phyloP scores from a whole-genome alignment of 1,140 invertebrate species.

The Ctenoplectra terminalis region DNA sequence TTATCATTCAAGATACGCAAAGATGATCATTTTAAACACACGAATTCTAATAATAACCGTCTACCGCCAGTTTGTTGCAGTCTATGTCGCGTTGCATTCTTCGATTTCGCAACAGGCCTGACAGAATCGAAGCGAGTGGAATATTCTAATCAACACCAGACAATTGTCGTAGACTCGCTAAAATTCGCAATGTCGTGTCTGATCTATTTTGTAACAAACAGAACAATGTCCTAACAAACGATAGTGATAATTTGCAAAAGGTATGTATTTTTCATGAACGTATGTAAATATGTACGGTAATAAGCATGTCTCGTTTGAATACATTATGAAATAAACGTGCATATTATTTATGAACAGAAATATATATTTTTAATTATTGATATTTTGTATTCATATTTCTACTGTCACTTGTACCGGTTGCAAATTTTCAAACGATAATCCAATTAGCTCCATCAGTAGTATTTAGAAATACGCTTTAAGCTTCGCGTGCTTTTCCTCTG shows the following conservation, averaged over 20 bases:
- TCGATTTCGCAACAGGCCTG: conserved; percentile 23
- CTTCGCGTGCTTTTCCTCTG: conserved; percentile 12
- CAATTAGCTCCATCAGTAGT: neutral
- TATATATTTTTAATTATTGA: neutral
- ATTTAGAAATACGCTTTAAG: neutral
- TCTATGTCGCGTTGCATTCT: conserved; percentile 13
- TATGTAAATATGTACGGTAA: fast-evolving
- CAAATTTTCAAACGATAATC: conserved; percentile 22
- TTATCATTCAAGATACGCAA: conserved; percentile 36
- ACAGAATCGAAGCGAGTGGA: neutral
- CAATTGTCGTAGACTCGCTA: conserved; percentile 54
- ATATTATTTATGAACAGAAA: neutral
- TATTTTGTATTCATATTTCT: neutral
- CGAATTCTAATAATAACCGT: conserved; percentile 55
- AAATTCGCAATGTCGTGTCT: conserved; percentile 27
- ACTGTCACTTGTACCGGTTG: neutral
- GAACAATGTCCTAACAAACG: neutral
- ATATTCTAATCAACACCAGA: conserved; percentile 40
- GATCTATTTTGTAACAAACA: neutral
- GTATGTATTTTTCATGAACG: neutral
- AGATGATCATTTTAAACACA: conserved; percentile 47
- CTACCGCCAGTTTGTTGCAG: conserved; percentile 10
- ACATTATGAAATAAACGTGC: neutral
- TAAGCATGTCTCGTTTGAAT: neutral
- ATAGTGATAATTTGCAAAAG: neutral